A percentile compares a stretch with the other conserved stretches of the same genome.
These are phyloP conservation scores for Geodia barretti DNA, from an alignment of 37 sponge, comb jelly and placozoan species.

Conservation along the genomic window DNA sequence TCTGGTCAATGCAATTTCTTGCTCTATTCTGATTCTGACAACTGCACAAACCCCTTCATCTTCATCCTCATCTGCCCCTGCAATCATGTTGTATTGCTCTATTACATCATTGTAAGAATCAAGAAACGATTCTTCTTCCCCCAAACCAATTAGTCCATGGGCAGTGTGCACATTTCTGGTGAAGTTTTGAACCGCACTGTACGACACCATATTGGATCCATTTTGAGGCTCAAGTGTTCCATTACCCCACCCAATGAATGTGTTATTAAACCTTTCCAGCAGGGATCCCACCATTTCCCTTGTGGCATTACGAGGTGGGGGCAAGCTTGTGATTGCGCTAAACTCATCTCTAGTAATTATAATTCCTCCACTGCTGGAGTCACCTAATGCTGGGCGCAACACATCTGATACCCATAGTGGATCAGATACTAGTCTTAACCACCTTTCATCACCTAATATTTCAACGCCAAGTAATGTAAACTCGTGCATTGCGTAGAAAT, in stretches of 20 bases:
- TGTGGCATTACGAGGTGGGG: conserved; percentile 29
- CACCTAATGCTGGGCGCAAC: conserved; percentile 15
- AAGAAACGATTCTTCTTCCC: conserved; percentile 22
- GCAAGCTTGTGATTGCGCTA: conserved; percentile 4
- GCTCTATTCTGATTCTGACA: conserved; percentile 43
- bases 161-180: neutral
- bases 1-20: conserved; percentile 38
- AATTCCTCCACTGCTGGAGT: conserved; percentile 21
- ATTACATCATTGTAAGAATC: conserved; percentile 38
- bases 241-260: conserved; percentile 38
- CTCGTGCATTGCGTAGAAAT: neutral
- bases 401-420: conserved; percentile 26
- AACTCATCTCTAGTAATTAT: conserved; percentile 19
- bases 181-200: neutral
- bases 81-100: neutral
- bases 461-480: neutral
- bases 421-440: neutral
- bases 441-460: neutral
- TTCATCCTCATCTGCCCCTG: conserved; percentile 6
- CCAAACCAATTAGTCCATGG: neutral
- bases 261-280: conserved; percentile 36
- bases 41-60: conserved; percentile 42
- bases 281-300: conserved; percentile 16
- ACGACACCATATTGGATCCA: conserved; percentile 23
- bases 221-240: conserved; percentile 28